A percentile compares a stretch with the other conserved stretches of the same genome.
phyloP scores from a whole-genome alignment of 2,797 vertebrate species.

The Anabas testudineus region DNA sequence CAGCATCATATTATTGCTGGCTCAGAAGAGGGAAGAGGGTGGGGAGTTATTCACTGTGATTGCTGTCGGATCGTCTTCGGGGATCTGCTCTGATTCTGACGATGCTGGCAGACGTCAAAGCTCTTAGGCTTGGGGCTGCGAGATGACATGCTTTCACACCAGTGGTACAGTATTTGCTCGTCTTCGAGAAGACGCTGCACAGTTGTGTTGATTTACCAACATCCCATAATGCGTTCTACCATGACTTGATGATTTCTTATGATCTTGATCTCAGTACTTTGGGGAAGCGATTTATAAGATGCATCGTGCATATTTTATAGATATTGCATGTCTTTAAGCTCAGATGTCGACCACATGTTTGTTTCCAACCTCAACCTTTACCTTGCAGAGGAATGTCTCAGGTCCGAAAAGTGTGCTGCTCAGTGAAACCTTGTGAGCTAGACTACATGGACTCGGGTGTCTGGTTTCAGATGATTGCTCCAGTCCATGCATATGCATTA shows the following conservation, averaged over 20 bases:
- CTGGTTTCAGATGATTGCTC: conserved; percentile 79
- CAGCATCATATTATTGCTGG: conserved; percentile 77
- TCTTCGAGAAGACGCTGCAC: conserved; percentile 51
- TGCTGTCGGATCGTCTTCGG: conserved; percentile 77
- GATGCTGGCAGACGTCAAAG: conserved; percentile 77
- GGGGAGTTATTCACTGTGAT: conserved; percentile 73
- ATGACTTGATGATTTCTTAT: conserved; percentile 57
- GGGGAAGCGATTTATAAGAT: conserved; percentile 22
- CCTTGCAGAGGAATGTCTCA: conserved; percentile 44
- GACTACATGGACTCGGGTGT: conserved; percentile 67
- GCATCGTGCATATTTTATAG: conserved; percentile 52
- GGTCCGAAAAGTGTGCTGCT: conserved; percentile 47
- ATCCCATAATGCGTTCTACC: conserved; percentile 51
- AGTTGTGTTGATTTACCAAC: conserved; percentile 52
- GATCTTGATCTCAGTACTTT: conserved; percentile 43
- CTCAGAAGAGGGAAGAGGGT: conserved; percentile 70
- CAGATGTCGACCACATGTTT: conserved; percentile 61
- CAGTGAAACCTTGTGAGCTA: conserved; percentile 54
- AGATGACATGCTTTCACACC: conserved; percentile 75
- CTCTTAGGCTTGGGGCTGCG: conserved; percentile 64
- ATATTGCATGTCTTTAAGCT: conserved; percentile 37
- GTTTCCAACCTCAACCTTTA: conserved; percentile 52
- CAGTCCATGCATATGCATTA: conserved; percentile 79
- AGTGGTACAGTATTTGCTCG: conserved; percentile 39
- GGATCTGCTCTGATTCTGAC: conserved; percentile 82